Evolutionary conservation across 2,797 vertebrate species (phyloP).

Genomic region (Sebastes oblongus): DNA sequence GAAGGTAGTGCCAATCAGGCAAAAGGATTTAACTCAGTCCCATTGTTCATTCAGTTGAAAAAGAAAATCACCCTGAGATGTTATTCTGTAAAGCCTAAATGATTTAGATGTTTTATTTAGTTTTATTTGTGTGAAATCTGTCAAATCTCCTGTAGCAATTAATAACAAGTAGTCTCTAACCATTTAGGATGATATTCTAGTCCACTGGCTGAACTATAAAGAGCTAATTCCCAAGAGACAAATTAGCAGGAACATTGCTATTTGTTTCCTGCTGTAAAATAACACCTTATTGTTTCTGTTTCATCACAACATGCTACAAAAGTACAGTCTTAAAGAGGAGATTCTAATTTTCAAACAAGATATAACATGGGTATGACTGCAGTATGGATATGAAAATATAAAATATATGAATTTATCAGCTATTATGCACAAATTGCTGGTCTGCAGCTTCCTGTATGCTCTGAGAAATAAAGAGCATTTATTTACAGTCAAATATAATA

Average conservation of each 20-base stretch:
- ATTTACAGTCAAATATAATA: not conserved
- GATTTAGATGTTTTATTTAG: not conserved
- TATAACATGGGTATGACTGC: not conserved
- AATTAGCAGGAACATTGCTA: not conserved
- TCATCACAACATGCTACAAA: not conserved
- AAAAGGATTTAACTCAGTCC: not conserved
- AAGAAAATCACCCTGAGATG: not conserved
- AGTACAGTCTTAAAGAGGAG: not conserved
- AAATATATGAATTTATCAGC: not conserved
- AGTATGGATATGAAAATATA: not conserved
- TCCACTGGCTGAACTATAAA: not conserved
- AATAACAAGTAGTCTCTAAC: not conserved
- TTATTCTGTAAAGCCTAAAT: not conserved
- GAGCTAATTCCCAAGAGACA: not conserved
- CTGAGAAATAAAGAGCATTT: not conserved
- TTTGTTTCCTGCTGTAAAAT: not conserved
- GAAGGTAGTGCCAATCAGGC: not conserved
- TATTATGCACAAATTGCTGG: not conserved
- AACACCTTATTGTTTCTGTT: not conserved
- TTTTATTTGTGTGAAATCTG: not conserved
- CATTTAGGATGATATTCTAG: not conserved
- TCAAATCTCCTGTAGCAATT: not conserved
- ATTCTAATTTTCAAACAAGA: not conserved
- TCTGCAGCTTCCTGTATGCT: not conserved
- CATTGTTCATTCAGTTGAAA: not conserved